Evolutionary conservation across 1,140 invertebrate genomes (phyloP).

Genomic region (Calliopsis andreniformis): DNA sequence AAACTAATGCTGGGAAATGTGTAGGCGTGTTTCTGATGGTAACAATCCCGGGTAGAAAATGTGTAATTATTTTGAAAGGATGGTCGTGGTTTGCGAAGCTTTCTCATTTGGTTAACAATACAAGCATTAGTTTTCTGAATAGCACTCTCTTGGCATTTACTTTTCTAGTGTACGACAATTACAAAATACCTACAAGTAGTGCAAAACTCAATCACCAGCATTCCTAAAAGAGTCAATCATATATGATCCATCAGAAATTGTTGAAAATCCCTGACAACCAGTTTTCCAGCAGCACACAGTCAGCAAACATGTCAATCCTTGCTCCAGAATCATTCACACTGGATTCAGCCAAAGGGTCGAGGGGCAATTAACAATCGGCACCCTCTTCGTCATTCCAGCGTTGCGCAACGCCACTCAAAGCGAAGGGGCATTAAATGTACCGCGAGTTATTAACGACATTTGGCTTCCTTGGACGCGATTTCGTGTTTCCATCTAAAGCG

Average conservation of each 20-base stretch:
- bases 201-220: too few relatives aligned
- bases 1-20: constrained; percentile 6
- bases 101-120: constrained; percentile 4
- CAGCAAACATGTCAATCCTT: too few relatives aligned
- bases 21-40: constrained; percentile 1
- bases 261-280: too few relatives aligned
- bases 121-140: too few relatives aligned
- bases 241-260: too few relatives aligned
- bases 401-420: constrained; percentile 45
- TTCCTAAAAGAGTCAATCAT: too few relatives aligned
- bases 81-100: background rate
- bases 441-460: constrained; percentile 75
- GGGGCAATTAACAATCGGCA: constrained; percentile 26
- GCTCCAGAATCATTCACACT: background rate
- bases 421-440: constrained; percentile 70
- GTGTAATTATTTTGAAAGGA: constrained; percentile 25
- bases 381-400: constrained; percentile 29
- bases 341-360: background rate
- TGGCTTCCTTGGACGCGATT: constrained; percentile 65
- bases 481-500: constrained; percentile 64
- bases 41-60: constrained; percentile 28
- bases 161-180: too few relatives aligned
- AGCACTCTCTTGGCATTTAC: too few relatives aligned
- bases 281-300: too few relatives aligned
- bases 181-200: too few relatives aligned